Evolutionary conservation across 1,140 invertebrate species (phyloP), one percentile per base, ranked within the genome.

Genomic region (Bombus cullumanus): DNA sequence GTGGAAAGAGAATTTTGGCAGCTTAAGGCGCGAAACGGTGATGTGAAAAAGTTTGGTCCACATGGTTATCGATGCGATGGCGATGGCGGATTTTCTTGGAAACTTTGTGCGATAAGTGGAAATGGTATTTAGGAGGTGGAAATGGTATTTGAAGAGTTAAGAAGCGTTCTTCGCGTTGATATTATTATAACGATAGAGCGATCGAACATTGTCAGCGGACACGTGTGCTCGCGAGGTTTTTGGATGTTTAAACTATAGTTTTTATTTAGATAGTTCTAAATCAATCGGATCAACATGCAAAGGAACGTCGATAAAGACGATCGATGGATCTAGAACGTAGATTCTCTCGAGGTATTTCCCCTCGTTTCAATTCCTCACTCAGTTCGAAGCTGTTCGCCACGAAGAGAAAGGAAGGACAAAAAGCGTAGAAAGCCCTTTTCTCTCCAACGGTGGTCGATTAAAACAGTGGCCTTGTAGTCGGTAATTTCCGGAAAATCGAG

Each of bases 401-500:
- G 25, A 72, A 41, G 13, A 9, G n/a, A 72, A 41, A n/a, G 13
- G 10, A 72, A 15, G 0, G 18, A n/a, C 13, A 25, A 25, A 53
- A 6, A 10, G 22, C 10, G 2, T 41, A 3, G 10, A 18, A n/a
- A 47, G 15, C 6, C 13, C 25, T 43, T 43, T 8, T 8, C 28
- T 41, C 3, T 5, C 25, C 3, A 53, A 53, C 0, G 47, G 1
- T 53, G 18, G 18, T 28, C 68, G 41, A 75, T 75, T 64, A 43
- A 76, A 81, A 13, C 34, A 31, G 18, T 13, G 25, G 41, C n/a
- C 6, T 34, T 25, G 66, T 25, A 18, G 68, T 43, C 47, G 31
- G 81, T 82, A 82, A 82, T 75, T 82, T 31, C 18, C 34, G 13
- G 37, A 28, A 66, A 83, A 83, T 83, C 41, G 72, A 25, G 31